Conservation (phyloP, 53 echinoderm and acorn worm genomes). For the Actinopyga echinites region DNA sequence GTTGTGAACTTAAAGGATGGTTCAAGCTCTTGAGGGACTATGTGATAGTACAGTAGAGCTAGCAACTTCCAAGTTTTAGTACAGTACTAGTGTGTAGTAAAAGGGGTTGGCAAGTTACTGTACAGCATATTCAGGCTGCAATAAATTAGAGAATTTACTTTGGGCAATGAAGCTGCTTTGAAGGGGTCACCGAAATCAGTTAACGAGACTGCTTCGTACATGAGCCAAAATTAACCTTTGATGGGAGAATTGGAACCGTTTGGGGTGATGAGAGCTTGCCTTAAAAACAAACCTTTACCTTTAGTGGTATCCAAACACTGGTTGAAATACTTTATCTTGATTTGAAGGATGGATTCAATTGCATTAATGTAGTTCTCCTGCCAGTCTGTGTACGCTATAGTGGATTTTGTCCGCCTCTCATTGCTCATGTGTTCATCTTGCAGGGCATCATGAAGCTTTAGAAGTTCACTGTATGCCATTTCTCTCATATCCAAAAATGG, state of each 20-base stretch:
- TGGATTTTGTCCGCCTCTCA: slow-evolving; percentile 59
- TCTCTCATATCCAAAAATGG: slow-evolving; percentile 93
- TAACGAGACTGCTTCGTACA: background rate
- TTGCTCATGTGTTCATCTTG: slow-evolving; percentile 74
- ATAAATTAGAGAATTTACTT: too few species aligned
- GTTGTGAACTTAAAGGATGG: too few species aligned
- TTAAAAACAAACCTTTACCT: slow-evolving; percentile 67
- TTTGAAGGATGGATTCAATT: slow-evolving; percentile 79
- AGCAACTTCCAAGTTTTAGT: too few species aligned
- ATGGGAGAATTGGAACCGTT: background rate
- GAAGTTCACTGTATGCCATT: slow-evolving; percentile 69
- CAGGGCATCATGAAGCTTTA: slow-evolving; percentile 76
- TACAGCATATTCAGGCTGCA: too few species aligned
- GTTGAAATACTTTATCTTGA: slow-evolving; percentile 77
- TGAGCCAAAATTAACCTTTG: background rate
- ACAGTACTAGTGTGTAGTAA: too few species aligned
- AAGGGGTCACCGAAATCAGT: too few species aligned
- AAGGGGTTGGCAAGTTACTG: too few species aligned
- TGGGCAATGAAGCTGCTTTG: too few species aligned
- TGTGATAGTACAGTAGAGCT: too few species aligned
- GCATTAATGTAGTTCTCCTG: slow-evolving; percentile 78
- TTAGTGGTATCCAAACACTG: slow-evolving; percentile 78
- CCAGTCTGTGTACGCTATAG: slow-evolving; percentile 88
- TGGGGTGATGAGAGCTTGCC: background rate
- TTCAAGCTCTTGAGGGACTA: too few species aligned